A percentile compares a stretch with the other conserved stretches of the same genome.
phyloP scores from a whole-genome alignment of 2,797 vertebrate species.

The Alosa sapidissima region DNA sequence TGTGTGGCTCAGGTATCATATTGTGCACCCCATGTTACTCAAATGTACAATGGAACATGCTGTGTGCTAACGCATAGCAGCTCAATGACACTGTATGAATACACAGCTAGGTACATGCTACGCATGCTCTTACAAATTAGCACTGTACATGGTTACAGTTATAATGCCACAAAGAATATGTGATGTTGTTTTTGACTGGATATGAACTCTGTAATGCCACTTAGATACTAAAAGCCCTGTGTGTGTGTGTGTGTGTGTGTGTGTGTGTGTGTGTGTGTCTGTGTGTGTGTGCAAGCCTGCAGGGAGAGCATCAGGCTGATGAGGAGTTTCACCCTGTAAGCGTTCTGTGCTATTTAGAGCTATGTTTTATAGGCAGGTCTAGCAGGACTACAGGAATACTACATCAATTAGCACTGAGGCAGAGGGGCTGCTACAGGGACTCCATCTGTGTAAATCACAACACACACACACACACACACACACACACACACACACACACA shows the following conservation, averaged over 20 bases:
- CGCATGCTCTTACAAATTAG: too few relatives aligned
- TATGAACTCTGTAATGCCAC: too few relatives aligned
- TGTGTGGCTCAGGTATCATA: too few relatives aligned
- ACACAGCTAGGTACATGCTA: too few relatives aligned
- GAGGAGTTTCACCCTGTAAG: background rate
- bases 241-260: background rate
- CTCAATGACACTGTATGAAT: too few relatives aligned
- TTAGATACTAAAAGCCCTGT: too few relatives aligned
- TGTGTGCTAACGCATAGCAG: too few relatives aligned
- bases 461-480: slow-evolving; percentile 17
- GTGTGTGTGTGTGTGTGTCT: background rate
- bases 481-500: slow-evolving; percentile 23
- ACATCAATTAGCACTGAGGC: slow-evolving; percentile 1
- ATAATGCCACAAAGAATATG: too few relatives aligned
- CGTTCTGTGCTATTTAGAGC: background rate
- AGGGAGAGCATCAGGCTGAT: background rate
- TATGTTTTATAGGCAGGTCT: background rate
- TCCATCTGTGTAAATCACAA: slow-evolving; percentile 1
- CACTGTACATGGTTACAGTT: too few relatives aligned
- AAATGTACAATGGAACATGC: too few relatives aligned
- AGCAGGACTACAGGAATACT: background rate
- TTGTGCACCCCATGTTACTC: too few relatives aligned
- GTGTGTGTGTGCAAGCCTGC: background rate
- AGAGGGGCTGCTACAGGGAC: background rate
- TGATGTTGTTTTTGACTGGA: too few relatives aligned